These are phyloP conservation scores for Ormia ochracea DNA, from an alignment of 2,888 invertebrate species.

Conservation along the genomic window DNA sequence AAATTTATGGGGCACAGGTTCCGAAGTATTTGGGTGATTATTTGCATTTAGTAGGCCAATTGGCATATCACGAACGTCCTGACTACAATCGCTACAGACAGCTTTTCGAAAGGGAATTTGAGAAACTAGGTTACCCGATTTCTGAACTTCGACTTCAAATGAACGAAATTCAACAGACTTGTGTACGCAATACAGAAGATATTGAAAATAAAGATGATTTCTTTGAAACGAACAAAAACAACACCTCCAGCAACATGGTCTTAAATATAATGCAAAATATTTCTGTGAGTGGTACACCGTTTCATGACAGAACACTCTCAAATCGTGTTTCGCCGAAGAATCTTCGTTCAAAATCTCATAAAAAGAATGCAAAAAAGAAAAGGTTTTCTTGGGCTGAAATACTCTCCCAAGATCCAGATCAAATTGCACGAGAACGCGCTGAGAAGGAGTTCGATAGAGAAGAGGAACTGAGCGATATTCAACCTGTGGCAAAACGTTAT, in stretches of 20 bases:
- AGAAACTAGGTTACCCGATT: conserved; percentile 77
- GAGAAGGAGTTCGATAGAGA: conserved; percentile 77
- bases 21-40: conserved; percentile 84
- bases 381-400: conserved; percentile 77
- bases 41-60: conserved; percentile 82
- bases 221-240: conserved; percentile 78
- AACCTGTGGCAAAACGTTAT: conserved; percentile 70
- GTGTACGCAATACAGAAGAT: conserved; percentile 72
- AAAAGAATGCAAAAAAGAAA: conserved; percentile 70
- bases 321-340: conserved; percentile 81
- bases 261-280: conserved; percentile 72
- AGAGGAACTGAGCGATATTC: conserved; percentile 69
- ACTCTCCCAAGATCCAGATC: conserved; percentile 76
- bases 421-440: conserved; percentile 76
- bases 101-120: conserved; percentile 82
- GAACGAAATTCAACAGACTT: conserved; percentile 71
- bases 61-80: conserved; percentile 86
- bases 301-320: conserved; percentile 73
- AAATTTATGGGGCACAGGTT: conserved; percentile 81
- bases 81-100: conserved; percentile 85
- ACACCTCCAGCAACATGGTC: conserved; percentile 63
- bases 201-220: conserved; percentile 72
- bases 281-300: conserved; percentile 71
- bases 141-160: conserved; percentile 70
- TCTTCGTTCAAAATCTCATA: conserved; percentile 79